Evolutionary conservation across 2,113 vertebrate species (phyloP).

Genomic region (Mesembrinibis cayennensis): DNA sequence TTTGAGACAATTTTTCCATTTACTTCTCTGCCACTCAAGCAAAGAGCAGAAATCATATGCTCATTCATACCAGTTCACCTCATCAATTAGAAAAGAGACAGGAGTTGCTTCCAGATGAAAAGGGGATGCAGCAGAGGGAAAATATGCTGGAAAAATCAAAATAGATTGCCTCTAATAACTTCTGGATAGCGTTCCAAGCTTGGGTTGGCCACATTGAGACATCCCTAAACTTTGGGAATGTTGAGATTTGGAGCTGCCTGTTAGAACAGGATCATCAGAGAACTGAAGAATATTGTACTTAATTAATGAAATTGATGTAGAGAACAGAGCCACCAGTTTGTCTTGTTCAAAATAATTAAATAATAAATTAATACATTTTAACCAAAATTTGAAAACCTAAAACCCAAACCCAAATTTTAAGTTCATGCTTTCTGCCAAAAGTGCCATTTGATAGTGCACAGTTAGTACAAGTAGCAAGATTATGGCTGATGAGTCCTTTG

Average conservation of each 20-base stretch:
- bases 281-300: not conserved
- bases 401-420: not conserved
- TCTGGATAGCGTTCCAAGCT: not conserved
- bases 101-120: conserved; percentile 39
- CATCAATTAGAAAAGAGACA: conserved; percentile 42
- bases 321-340: not conserved
- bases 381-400: not conserved
- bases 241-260: not conserved
- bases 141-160: conserved; percentile 35
- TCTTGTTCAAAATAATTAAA: conserved; percentile 19
- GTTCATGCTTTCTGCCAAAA: not conserved
- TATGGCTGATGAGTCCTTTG: not conserved
- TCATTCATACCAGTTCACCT: conserved; percentile 40
- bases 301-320: conserved; percentile 5
- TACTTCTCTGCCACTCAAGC: conserved; percentile 48
- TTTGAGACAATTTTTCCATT: conserved; percentile 50
- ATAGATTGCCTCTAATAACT: conserved; percentile 8
- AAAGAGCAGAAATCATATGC: conserved; percentile 40
- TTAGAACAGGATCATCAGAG: not conserved
- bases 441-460: not conserved
- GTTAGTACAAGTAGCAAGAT: not conserved
- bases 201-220: not conserved
- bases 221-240: not conserved
- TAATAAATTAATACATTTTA: not conserved
- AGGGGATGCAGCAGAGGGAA: conserved; percentile 28